phyloP scores from a whole-genome alignment of 2,113 vertebrate genomes.

The Hyaena hyaena region DNA sequence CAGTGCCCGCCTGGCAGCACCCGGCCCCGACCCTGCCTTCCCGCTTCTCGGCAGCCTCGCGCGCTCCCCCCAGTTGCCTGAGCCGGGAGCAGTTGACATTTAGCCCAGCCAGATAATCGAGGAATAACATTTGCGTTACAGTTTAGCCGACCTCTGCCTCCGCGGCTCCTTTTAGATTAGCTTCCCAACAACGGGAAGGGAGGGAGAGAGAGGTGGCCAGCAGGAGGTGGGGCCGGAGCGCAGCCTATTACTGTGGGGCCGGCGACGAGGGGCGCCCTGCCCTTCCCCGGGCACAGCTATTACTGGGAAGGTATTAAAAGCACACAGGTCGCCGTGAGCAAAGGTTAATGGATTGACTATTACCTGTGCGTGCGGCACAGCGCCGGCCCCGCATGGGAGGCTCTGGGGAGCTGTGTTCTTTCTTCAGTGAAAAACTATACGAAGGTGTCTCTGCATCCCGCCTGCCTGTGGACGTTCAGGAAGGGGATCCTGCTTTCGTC shows the following conservation, averaged over 20 bases:
- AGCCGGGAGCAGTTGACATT: constrained; percentile 97
- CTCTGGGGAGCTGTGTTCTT: neutral
- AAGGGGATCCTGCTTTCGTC: rapidly evolving
- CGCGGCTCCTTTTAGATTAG: constrained; percentile 95
- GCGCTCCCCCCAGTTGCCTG: constrained; percentile 87
- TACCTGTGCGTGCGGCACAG: constrained; percentile 91
- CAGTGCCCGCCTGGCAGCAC: constrained; percentile 80
- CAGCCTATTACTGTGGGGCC: constrained; percentile 91
- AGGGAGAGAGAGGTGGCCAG: constrained; percentile 83
- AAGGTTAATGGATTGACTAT: constrained; percentile 99
- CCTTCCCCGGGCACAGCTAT: constrained; percentile 94
- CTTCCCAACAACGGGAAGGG: constrained; percentile 82
- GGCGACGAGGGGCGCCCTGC: constrained; percentile 85
- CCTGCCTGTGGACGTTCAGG: neutral
- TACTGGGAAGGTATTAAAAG: constrained; percentile 93
- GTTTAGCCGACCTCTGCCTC: constrained; percentile 97
- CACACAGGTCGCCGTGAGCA: constrained; percentile 91
- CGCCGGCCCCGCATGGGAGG: neutral
- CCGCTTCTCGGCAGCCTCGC: constrained; percentile 81
- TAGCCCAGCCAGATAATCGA: constrained; percentile 96
- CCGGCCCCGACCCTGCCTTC: constrained; percentile 65
- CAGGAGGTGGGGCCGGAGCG: constrained; percentile 79
- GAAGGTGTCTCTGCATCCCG: neutral
- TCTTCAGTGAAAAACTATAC: neutral
- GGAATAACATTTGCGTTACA: constrained; percentile 98